Evolutionary conservation across 2,797 vertebrate species (phyloP).

Genomic region (Trichosurus vulpecula): DNA sequence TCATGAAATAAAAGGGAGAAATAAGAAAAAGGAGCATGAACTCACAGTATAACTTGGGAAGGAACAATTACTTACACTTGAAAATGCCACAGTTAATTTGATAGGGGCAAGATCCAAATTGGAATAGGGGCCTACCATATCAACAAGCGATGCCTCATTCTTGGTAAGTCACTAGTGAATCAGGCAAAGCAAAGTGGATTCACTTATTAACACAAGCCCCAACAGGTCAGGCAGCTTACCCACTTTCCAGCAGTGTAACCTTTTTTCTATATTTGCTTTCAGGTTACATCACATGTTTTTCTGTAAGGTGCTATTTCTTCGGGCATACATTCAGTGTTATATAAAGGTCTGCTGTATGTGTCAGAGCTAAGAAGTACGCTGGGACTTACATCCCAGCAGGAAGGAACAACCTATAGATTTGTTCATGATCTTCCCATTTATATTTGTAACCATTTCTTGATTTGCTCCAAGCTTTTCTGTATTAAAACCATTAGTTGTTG

Average conservation of each 20-base stretch:
- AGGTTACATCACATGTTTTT: not conserved
- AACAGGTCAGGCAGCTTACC: too few relatives aligned
- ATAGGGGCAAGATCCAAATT: not conserved
- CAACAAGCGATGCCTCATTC: not conserved
- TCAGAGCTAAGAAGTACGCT: constrained; percentile 36
- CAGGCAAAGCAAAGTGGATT: not conserved
- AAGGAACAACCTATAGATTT: constrained; percentile 15
- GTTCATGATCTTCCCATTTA: constrained; percentile 10
- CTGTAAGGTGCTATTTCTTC: not conserved
- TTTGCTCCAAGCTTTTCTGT: constrained; percentile 46
- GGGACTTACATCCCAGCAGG: not conserved
- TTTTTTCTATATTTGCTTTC: not conserved
- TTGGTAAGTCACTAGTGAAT: not conserved
- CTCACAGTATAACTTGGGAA: not conserved
- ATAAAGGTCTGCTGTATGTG: not conserved
- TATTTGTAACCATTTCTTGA: constrained; percentile 40
- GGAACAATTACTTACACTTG: not conserved
- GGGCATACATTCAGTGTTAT: not conserved
- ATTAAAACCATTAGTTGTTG: constrained; percentile 25
- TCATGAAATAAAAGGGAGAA: not conserved
- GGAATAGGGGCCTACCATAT: not conserved
- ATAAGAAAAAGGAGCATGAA: not conserved
- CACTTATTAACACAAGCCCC: not conserved
- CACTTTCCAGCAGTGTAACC: not conserved
- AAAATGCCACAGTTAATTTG: constrained; percentile 15